Evolutionary conservation across 2,888 invertebrate species (phyloP).

Genomic region (Aporophyla nigra): DNA sequence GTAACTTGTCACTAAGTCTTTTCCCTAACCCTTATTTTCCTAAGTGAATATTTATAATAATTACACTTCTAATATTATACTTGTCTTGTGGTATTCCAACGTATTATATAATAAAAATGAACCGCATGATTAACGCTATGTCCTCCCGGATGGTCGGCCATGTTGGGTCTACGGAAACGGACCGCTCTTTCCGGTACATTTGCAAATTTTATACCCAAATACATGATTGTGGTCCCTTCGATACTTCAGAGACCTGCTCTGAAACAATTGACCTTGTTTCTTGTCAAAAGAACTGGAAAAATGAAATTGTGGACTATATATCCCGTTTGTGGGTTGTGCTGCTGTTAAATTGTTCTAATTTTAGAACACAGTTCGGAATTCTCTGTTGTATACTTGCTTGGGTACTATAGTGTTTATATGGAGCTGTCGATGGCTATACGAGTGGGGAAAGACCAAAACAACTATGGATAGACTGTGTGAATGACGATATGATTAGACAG

Average conservation of each 20-base stretch:
- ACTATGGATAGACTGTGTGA: no score
- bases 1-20: background rate
- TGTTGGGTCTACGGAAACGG: constrained; percentile 68
- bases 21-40: no score
- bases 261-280: constrained; percentile 43
- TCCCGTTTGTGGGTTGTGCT: background rate
- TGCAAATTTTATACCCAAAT: constrained; percentile 61
- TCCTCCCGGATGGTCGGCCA: constrained; percentile 64
- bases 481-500: no score
- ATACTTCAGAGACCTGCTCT: constrained; percentile 20
- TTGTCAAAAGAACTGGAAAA: constrained; percentile 7
- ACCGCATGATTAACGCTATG: constrained; percentile 39
- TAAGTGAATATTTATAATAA: no score
- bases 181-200: constrained; percentile 64
- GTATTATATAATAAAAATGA: constrained; percentile 31
- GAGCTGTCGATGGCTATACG: no score
- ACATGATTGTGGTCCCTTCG: constrained; percentile 28
- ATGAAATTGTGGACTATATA: background rate
- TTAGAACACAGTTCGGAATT: background rate
- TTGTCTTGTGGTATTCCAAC: background rate
- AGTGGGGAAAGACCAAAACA: no score
- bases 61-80: background rate
- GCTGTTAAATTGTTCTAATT: background rate
- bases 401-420: no score
- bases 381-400: background rate